phyloP scores from a whole-genome alignment of 2,888 invertebrate genomes.

The Perithous albicinctus region DNA sequence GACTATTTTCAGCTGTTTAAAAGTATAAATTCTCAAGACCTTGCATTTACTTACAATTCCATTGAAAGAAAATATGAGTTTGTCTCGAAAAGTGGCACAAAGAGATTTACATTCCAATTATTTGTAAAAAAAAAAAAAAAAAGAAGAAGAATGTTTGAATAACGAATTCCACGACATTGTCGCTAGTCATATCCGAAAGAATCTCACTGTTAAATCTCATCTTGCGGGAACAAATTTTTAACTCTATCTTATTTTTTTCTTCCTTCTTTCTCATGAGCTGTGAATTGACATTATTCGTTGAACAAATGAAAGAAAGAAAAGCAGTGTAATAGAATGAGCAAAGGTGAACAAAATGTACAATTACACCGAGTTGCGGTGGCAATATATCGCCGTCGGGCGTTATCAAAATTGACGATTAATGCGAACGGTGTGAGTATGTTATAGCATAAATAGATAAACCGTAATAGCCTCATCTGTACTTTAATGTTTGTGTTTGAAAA shows the following conservation, averaged over 20 bases:
- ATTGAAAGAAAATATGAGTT: background rate
- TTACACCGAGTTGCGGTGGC: slow-evolving; percentile 38
- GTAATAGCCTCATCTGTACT: slow-evolving; percentile 61
- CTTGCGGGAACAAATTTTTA: background rate
- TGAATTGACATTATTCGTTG: background rate
- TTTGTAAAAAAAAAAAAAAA: background rate
- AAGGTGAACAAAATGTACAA: slow-evolving; percentile 34
- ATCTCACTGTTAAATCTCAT: slow-evolving; percentile 13
- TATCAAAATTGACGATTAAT: slow-evolving; percentile 40
- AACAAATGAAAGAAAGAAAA: slow-evolving; percentile 28
- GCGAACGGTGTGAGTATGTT: slow-evolving; percentile 50
- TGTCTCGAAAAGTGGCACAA: background rate
- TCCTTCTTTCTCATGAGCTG: slow-evolving; percentile 18
- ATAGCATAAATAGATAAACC: slow-evolving; percentile 43
- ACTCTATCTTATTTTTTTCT: too few species aligned
- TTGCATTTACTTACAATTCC: slow-evolving; percentile 10
- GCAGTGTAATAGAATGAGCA: slow-evolving; percentile 28
- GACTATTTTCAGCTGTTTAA: slow-evolving; percentile 35
- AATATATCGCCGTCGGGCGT: slow-evolving; percentile 45
- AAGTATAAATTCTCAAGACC: background rate
- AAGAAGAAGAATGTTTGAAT: too few species aligned
- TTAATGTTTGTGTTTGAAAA: slow-evolving; percentile 61
- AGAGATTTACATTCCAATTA: slow-evolving; percentile 24
- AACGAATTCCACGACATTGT: slow-evolving; percentile 1
- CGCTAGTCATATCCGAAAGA: slow-evolving; percentile 8